phyloP scores from a whole-genome alignment of 2,797 vertebrate species.

The Ispidina picta region DNA sequence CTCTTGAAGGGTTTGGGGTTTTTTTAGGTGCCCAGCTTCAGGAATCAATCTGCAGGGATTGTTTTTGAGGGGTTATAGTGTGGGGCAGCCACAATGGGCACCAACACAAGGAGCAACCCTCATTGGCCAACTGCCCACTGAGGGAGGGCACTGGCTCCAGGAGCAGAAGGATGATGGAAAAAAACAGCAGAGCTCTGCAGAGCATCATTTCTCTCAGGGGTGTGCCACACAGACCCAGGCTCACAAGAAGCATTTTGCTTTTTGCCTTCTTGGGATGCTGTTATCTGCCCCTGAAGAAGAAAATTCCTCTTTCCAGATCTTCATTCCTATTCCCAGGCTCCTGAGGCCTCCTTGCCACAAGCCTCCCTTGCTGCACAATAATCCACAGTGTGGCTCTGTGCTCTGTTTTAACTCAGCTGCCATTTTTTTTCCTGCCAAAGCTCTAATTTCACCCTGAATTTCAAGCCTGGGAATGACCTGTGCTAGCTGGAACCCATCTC shows the following conservation, averaged over 20 bases:
- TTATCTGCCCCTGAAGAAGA: not conserved
- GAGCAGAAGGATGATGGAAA: not conserved
- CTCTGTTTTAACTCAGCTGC: slow-evolving; percentile 20
- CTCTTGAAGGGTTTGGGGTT: not conserved
- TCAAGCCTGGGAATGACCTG: slow-evolving; percentile 40
- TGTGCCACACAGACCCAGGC: not conserved
- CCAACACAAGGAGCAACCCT: not conserved
- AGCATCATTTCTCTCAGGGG: not conserved
- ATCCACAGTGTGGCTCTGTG: rapidly evolving
- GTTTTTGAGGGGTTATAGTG: not conserved
- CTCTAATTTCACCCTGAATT: not conserved
- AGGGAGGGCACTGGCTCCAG: not conserved
- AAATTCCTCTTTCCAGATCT: not conserved
- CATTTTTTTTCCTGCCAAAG: not conserved
- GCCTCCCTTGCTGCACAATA: not conserved
- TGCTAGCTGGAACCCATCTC: not conserved
- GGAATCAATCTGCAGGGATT: not conserved
- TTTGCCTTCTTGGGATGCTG: not conserved
- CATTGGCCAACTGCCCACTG: not conserved
- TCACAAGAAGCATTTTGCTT: not conserved
- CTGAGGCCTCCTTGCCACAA: not conserved
- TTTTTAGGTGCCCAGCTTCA: not conserved
- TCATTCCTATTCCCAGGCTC: not conserved
- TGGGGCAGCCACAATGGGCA: not conserved
- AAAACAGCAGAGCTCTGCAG: not conserved